phyloP scores from a whole-genome alignment of 2,113 vertebrate species.

The Grus americana region DNA sequence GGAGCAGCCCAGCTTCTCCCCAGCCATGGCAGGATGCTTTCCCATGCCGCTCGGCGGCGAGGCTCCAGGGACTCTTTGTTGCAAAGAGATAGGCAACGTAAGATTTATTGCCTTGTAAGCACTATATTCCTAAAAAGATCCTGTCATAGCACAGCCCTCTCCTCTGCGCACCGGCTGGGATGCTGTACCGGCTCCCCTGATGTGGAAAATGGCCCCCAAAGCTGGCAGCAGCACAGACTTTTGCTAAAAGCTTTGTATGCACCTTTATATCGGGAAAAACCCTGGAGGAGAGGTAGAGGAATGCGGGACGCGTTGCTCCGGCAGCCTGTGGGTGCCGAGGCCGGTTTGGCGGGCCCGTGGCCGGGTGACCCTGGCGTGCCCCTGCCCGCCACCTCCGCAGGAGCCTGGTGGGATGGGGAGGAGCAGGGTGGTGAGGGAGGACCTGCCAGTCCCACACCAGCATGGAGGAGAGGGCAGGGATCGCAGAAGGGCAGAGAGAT shows the following conservation, averaged over 20 bases:
- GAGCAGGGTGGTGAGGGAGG: background rate
- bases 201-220: background rate
- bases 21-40: background rate
- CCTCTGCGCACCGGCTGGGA: rapidly evolving
- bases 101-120: background rate
- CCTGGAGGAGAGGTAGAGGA: background rate
- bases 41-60: background rate
- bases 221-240: background rate
- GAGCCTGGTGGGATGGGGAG: background rate
- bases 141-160: background rate
- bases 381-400: rapidly evolving
- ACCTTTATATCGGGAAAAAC: background rate
- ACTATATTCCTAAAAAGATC: background rate
- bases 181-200: background rate
- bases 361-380: background rate
- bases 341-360: background rate
- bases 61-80: background rate
- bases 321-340: background rate
- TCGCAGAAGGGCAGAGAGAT: background rate
- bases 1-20: background rate
- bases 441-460: background rate
- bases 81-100: background rate
- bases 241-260: background rate
- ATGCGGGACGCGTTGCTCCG: background rate
- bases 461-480: rapidly evolving